Conservation (phyloP, 2,888 invertebrate genomes). For the Lasioglossum marginatum region DNA sequence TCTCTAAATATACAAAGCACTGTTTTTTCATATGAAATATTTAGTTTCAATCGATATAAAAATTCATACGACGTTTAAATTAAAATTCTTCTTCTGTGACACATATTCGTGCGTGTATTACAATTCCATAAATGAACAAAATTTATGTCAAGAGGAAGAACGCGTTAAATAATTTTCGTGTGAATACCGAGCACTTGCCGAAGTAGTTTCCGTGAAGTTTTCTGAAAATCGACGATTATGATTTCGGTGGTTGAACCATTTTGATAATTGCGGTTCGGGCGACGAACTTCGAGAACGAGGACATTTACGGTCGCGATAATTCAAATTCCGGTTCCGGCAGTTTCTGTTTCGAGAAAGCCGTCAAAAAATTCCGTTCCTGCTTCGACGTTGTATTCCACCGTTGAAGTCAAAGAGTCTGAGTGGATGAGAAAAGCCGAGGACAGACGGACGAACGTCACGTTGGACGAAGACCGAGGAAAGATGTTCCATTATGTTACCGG, state of each 20-base stretch:
- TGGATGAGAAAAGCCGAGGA: conserved; percentile 9
- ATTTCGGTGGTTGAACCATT: neutral
- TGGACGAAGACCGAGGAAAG: conserved; percentile 33
- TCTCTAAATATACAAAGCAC: neutral
- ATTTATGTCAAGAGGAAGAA: neutral
- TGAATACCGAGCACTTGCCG: neutral
- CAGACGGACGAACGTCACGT: neutral
- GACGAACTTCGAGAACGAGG: neutral
- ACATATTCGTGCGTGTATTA: neutral
- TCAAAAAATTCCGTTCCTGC: neutral
- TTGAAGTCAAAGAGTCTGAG: conserved; percentile 24
- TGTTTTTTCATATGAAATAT: neutral
- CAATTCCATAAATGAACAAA: no score
- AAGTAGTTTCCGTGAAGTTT: neutral
- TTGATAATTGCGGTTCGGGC: neutral
- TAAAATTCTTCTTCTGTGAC: neutral
- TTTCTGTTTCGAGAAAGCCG: neutral
- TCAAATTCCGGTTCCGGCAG: neutral
- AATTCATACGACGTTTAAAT: neutral
- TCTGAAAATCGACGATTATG: neutral
- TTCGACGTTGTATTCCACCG: conserved; percentile 3
- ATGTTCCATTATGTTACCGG: conserved; percentile 40
- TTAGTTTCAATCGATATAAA: neutral
- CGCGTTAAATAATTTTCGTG: neutral
- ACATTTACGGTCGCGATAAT: neutral